Evolutionary conservation across 23 tunicate genomes (phyloP), one percentile per base, ranked within the genome.

Genomic region (Ciona savignyi): DNA sequence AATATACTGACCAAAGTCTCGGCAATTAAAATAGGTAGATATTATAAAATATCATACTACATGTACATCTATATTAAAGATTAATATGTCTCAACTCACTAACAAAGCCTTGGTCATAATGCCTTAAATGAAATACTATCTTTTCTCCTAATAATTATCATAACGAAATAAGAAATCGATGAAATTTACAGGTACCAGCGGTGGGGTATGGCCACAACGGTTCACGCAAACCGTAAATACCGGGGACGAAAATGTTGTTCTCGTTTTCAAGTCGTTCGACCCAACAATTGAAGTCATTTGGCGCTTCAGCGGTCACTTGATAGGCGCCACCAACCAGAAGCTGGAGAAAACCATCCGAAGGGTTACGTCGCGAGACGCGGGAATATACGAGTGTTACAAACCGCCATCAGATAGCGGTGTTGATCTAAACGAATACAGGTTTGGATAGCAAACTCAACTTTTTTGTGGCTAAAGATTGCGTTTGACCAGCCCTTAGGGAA

Each of bases 121-220:
- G 62, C 62, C 21, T 21, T 51, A 51, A 15, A 15, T 21, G 20
- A 19, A 51, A 51, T 21, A 19, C 21, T 51, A 15, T 51, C 62
- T 51, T 19, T 51, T 51, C 19, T 51, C n/a, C n/a, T n/a, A n/a
- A n/a, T n/a, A n/a, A n/a, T n/a, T n/a, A n/a, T n/a, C n/a, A n/a
- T n/a, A n/a, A n/a, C n/a, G n/a, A n/a, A n/a, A n/a, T n/a, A n/a
- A n/a, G n/a, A n/a, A n/a, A n/a, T n/a, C n/a, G n/a, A n/a, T n/a
- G n/a, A n/a, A n/a, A n/a, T n/a, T n/a, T n/a, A n/a, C n/a, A 90
- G 97, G 90, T 11, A 74, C 90, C 24, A 72, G 82, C 35, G 97
- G 82, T 2, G 81, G 74, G 15, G 34, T 90, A 15, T 90, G 97
- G 97, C 97, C 97, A 23, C 75, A 83, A 20, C 15, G 26, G 28